Conservation (phyloP, 2,888 invertebrate genomes). For the Gastracanthus pulcherrimus region DNA sequence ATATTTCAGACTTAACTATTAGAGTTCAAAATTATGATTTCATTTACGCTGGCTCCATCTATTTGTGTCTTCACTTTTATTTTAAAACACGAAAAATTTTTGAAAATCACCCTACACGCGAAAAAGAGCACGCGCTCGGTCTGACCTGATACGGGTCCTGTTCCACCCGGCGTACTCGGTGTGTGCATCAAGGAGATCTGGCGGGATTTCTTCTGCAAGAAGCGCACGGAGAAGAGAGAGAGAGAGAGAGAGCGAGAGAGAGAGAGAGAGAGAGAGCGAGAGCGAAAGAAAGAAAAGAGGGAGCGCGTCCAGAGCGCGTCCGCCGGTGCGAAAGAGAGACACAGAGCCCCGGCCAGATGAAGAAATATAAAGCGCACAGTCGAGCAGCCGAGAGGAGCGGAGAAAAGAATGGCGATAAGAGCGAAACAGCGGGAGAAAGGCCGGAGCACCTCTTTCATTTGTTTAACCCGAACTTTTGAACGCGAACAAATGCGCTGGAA, state of each 20-base stretch:
- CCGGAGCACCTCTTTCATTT: conserved; percentile 5
- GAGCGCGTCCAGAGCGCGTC: not conserved
- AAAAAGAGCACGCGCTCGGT: too few relatives aligned
- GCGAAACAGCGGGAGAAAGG: not conserved
- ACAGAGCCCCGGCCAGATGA: not conserved
- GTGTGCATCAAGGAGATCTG: too few relatives aligned
- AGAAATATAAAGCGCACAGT: not conserved
- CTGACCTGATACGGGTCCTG: too few relatives aligned
- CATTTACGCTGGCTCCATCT: too few relatives aligned
- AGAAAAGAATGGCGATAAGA: conserved; percentile 20
- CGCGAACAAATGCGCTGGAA: not conserved
- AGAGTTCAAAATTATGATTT: too few relatives aligned
- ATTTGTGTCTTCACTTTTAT: too few relatives aligned
- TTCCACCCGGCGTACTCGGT: too few relatives aligned
- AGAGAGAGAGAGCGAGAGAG: not conserved
- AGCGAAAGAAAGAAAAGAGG: not conserved
- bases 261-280: not conserved
- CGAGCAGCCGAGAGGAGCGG: not conserved
- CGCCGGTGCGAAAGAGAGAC: not conserved
- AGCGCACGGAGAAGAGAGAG: too few relatives aligned
- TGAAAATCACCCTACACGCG: too few relatives aligned
- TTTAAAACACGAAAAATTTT: too few relatives aligned
- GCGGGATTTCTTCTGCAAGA: too few relatives aligned
- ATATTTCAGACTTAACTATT: too few relatives aligned
- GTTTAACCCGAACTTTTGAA: conserved; percentile 10